A percentile compares a stretch with the other conserved stretches of the same genome.
phyloP scores from a whole-genome alignment of 2,113 vertebrate species.

The human (Homo sapiens) region GRCh38 chrX:107481001-107481500 shows the following conservation, averaged over 20 bases:
- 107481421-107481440: not conserved
- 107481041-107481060: not conserved
- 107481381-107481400: conserved; percentile 64
- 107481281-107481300: not conserved
- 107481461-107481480: not conserved
- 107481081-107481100: not conserved
- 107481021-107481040: not conserved
- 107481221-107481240: fast-evolving
- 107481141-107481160: not conserved
- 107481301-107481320: not conserved
- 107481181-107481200: conserved; percentile 44
- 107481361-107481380: conserved; percentile 51
- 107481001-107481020: not conserved
- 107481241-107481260: not conserved
- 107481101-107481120: not conserved
- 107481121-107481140: conserved; percentile 2
- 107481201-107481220: not conserved
- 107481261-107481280: not conserved
- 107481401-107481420: conserved; percentile 18
- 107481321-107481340: conserved; percentile 2
- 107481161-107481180: not conserved
- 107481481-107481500: conserved; percentile 64
- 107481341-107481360: not conserved
- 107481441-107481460: not conserved
- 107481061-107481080: not conserved